A percentile compares a stretch with the other conserved stretches of the same genome.
phyloP scores from a whole-genome alignment of 2,113 vertebrate species.

The Dromaius novaehollandiae region DNA sequence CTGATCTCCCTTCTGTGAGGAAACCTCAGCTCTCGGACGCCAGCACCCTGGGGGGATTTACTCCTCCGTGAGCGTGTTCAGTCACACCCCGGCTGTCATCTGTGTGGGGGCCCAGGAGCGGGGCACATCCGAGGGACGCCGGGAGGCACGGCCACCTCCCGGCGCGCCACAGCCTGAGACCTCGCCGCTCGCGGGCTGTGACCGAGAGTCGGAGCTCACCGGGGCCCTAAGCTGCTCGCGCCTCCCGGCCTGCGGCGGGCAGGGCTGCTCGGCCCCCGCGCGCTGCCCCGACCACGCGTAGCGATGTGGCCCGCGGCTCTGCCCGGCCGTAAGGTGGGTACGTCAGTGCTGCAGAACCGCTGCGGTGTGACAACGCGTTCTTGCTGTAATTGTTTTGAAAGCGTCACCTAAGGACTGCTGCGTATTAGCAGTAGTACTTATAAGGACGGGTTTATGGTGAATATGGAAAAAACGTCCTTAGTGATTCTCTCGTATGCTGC shows the following conservation, averaged over 20 bases:
- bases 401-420: background rate
- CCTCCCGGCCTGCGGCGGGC: background rate
- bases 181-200: background rate
- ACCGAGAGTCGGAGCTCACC: background rate
- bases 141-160: background rate
- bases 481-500: background rate
- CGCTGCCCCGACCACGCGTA: background rate
- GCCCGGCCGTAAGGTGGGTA: background rate
- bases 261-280: background rate
- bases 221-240: background rate
- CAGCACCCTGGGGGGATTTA: background rate
- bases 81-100: background rate
- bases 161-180: too few species aligned
- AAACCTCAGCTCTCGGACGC: background rate
- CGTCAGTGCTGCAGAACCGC: background rate
- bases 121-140: background rate
- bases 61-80: fast-evolving
- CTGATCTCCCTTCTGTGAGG: background rate
- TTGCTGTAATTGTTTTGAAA: background rate
- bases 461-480: background rate
- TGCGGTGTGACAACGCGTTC: background rate
- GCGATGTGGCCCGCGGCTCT: fast-evolving
- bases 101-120: background rate
- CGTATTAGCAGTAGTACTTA: background rate
- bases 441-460: background rate